Percentiles rank a stretch among this genome's conserved stretches.
These are phyloP conservation scores for Acanthisitta chloris DNA, from an alignment of 2,113 vertebrate genomes.

Conservation along the genomic window DNA sequence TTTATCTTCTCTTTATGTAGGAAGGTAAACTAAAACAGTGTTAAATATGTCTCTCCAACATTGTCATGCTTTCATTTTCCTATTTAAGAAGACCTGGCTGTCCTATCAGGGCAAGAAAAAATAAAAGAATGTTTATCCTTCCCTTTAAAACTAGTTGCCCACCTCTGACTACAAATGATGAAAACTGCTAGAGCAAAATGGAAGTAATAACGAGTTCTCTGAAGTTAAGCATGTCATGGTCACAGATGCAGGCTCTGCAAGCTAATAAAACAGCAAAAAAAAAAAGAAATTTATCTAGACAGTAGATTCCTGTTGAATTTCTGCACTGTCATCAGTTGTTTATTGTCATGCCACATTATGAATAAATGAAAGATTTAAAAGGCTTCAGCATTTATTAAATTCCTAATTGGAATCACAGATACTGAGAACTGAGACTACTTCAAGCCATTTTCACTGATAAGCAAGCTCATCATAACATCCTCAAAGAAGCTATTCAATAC, in stretches of 20 bases:
- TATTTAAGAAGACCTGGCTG: not conserved
- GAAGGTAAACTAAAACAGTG: not conserved
- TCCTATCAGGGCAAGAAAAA: not conserved
- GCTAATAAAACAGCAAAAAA: not conserved
- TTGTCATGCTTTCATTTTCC: not conserved
- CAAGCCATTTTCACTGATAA: conserved; percentile 33
- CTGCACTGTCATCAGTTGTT: conserved; percentile 20
- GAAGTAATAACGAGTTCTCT: conserved; percentile 12
- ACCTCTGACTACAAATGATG: not conserved
- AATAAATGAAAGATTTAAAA: conserved; percentile 30
- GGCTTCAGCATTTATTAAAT: conserved; percentile 30
- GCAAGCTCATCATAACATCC: conserved; percentile 9
- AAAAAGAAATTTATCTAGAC: not conserved
- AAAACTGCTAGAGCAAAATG: not conserved
- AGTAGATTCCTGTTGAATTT: not conserved
- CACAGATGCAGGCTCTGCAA: not conserved
- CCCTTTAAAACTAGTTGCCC: not conserved
- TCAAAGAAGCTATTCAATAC: conserved; percentile 35
- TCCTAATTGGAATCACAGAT: conserved; percentile 50
- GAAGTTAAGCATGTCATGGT: not conserved
- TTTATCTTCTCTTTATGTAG: not conserved
- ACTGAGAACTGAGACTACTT: conserved; percentile 20
- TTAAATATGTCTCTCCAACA: rapidly evolving
- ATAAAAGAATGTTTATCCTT: not conserved
- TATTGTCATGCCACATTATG: conserved; percentile 14